Percentiles rank a stretch among this genome's conserved stretches.
These are phyloP conservation scores for Dicentrarchus labrax DNA, from an alignment of 2,113 vertebrate species.

Conservation along the genomic window DNA sequence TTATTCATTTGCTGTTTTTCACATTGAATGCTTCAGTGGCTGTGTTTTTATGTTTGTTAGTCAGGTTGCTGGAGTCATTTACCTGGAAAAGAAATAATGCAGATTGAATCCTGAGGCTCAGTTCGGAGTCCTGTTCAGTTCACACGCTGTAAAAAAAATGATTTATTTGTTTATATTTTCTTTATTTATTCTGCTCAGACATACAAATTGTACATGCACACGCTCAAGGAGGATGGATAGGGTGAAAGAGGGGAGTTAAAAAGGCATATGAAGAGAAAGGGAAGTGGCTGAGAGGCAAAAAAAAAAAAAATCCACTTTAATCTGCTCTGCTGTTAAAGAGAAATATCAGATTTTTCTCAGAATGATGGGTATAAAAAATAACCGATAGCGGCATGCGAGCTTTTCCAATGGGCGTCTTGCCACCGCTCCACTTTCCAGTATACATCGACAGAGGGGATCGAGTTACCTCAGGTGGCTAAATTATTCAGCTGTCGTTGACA, in stretches of 20 bases:
- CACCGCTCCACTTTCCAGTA: slow-evolving; percentile 37
- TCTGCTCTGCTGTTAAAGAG: background rate
- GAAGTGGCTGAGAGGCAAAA: background rate
- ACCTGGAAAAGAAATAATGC: slow-evolving; percentile 21
- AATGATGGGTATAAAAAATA: slow-evolving; percentile 17
- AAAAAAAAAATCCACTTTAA: background rate
- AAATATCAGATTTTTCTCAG: slow-evolving; percentile 11
- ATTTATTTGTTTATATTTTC: slow-evolving; percentile 21
- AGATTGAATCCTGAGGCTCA: slow-evolving; percentile 58
- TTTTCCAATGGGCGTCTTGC: background rate
- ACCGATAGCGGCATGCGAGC: background rate
- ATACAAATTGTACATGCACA: slow-evolving; percentile 7
- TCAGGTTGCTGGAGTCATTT: slow-evolving; percentile 39
- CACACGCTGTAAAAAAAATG: slow-evolving; percentile 20
- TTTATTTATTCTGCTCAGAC: slow-evolving; percentile 27
- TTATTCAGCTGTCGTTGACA: slow-evolving; percentile 81
- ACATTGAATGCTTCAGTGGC: slow-evolving; percentile 22
- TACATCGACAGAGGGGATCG: slow-evolving; percentile 59
- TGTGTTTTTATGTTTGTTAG: slow-evolving; percentile 47
- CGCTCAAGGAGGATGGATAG: background rate
- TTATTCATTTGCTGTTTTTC: slow-evolving; percentile 43
- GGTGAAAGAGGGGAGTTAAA: background rate
- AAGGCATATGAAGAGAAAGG: background rate
- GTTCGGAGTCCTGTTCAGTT: slow-evolving; percentile 42
- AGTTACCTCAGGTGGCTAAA: slow-evolving; percentile 75